phyloP scores from a whole-genome alignment of 2,888 invertebrate species.

The Drosophila mulleri region DNA sequence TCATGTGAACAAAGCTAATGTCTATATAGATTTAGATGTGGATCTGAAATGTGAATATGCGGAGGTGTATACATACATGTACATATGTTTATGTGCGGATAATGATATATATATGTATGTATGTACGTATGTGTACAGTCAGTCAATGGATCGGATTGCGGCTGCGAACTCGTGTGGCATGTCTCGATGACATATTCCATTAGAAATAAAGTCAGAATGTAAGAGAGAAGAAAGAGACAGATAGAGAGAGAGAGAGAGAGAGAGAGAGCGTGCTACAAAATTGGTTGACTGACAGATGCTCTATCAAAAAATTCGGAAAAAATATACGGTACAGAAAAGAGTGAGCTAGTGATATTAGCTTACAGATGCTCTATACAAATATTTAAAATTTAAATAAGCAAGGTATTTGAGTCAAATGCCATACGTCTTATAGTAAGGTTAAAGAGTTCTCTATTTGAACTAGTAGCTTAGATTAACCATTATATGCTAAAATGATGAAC shows the following conservation, averaged over 20 bases:
- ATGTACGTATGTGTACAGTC: conserved; percentile 31
- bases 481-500: too few species aligned
- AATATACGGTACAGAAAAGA: neutral
- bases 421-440: neutral
- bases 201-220: conserved; percentile 35
- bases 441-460: neutral
- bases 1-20: conserved; percentile 75
- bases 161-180: conserved; percentile 38
- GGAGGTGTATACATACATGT: neutral
- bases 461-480: neutral
- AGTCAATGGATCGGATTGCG: conserved; percentile 53
- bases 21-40: conserved; percentile 60
- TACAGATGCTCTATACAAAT: neutral
- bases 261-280: neutral
- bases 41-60: conserved; percentile 12
- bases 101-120: neutral
- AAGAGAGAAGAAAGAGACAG: neutral
- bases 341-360: too few species aligned
- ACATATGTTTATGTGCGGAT: neutral
- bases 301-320: neutral
- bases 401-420: neutral
- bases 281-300: conserved; percentile 2
- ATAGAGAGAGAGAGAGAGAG: too few species aligned
- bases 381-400: neutral
- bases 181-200: conserved; percentile 75